phyloP scores from a whole-genome alignment of 2,797 vertebrate genomes.

The Carduelis carduelis region DNA sequence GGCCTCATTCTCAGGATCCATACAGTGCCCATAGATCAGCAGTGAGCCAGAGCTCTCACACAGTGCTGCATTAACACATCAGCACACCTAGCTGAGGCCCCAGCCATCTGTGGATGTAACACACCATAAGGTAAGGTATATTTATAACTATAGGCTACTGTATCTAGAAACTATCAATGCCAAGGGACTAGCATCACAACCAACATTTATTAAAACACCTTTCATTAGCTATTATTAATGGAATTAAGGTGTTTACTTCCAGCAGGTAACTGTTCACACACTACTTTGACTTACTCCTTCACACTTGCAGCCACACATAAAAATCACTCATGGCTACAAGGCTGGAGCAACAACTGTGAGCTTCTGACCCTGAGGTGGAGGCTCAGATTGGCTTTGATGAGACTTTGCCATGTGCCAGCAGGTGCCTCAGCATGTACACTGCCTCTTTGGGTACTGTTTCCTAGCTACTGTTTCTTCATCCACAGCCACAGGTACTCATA shows the following conservation, averaged over 20 bases:
- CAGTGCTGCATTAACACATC: conserved; percentile 10
- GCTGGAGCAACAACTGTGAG: background rate
- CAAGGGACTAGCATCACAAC: background rate
- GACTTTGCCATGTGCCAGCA: background rate
- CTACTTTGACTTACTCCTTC: background rate
- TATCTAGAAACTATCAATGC: background rate
- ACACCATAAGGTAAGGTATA: background rate
- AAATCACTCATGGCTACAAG: background rate
- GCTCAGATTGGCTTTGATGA: background rate
- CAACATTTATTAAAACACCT: background rate
- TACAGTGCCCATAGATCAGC: background rate
- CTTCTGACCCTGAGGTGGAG: background rate
- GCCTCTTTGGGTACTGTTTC: background rate
- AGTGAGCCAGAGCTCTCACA: background rate
- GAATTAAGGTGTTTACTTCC: background rate
- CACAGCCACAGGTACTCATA: accelerated
- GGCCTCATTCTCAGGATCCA: background rate
- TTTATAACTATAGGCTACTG: background rate
- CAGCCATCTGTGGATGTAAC: background rate
- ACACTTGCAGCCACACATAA: background rate
- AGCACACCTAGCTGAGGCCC: background rate
- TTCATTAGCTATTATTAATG: background rate
- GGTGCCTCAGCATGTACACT: accelerated
- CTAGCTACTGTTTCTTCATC: background rate
- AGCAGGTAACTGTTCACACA: background rate